These are phyloP conservation scores for Drosophila picticornis DNA, from an alignment of 2,888 invertebrate species.

Conservation along the genomic window DNA sequence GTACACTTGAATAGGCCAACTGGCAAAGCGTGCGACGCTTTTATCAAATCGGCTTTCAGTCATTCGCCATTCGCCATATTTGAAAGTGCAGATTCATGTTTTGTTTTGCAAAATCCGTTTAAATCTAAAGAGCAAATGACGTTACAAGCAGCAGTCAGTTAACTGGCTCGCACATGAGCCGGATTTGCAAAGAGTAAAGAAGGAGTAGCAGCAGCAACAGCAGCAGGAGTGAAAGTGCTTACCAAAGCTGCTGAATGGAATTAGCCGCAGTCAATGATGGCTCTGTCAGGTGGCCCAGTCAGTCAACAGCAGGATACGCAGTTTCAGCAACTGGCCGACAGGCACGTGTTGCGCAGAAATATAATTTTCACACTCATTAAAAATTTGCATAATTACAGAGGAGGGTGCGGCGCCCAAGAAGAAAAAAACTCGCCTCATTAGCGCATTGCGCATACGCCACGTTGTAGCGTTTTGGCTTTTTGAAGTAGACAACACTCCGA, in stretches of 20 bases:
- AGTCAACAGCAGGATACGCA: background rate
- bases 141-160: conserved; percentile 55
- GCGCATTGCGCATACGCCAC: conserved; percentile 59
- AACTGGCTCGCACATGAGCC: conserved; percentile 45
- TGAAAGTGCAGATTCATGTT: conserved; percentile 85
- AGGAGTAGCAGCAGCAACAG: background rate
- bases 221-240: conserved; percentile 17
- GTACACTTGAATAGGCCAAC: conserved; percentile 32
- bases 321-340: background rate
- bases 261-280: conserved; percentile 65
- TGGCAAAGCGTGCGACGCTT: conserved; percentile 26
- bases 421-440: conserved; percentile 52
- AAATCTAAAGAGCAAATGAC: conserved; percentile 79
- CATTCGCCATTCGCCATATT: conserved; percentile 43
- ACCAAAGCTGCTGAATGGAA: conserved; percentile 55
- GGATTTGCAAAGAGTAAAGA: conserved; percentile 40
- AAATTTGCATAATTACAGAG: conserved; percentile 78
- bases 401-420: conserved; percentile 20
- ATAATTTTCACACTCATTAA: conserved; percentile 76
- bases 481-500: conserved; percentile 47
- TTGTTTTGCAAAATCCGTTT: conserved; percentile 80
- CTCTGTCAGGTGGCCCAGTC: conserved; percentile 25
- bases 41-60: conserved; percentile 77
- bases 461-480: conserved; percentile 36
- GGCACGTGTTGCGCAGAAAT: conserved; percentile 60